phyloP scores from a whole-genome alignment of 1,140 invertebrate species.

The Drosophila chauvacae region DNA sequence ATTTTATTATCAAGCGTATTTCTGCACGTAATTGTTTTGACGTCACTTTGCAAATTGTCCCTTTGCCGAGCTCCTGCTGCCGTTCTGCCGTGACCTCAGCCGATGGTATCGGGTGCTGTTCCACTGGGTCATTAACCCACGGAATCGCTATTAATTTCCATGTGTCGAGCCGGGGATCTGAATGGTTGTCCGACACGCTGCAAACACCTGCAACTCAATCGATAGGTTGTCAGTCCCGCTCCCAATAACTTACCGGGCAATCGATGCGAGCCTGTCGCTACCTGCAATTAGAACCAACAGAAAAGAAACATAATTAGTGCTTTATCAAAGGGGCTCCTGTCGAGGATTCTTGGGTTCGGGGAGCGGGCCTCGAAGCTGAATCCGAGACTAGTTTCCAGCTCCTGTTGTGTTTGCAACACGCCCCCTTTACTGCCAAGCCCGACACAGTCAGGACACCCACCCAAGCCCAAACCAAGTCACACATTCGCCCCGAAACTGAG shows the following conservation, averaged over 20 bases:
- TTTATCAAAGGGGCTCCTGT: not conserved
- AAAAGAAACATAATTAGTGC: slow-evolving; percentile 9
- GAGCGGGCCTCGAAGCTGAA: slow-evolving; percentile 3
- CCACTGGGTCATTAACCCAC: slow-evolving; percentile 67
- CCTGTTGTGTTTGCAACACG: slow-evolving; percentile 29
- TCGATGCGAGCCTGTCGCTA: slow-evolving; percentile 8
- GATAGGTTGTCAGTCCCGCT: slow-evolving; percentile 5
- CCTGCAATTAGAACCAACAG: slow-evolving; percentile 31
- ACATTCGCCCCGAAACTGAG: slow-evolving; percentile 48
- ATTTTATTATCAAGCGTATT: slow-evolving; percentile 81
- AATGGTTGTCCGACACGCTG: slow-evolving; percentile 45
- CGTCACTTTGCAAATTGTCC: slow-evolving; percentile 78
- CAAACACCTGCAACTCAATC: slow-evolving; percentile 50
- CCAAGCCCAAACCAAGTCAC: not conserved
- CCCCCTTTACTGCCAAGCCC: not conserved
- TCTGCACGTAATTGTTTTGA: slow-evolving; percentile 81
- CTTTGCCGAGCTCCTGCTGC: slow-evolving; percentile 24
- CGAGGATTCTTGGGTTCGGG: not conserved
- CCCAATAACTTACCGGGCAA: slow-evolving; percentile 19
- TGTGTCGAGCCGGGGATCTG: slow-evolving; percentile 21
- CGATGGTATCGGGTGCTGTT: slow-evolving; percentile 28
- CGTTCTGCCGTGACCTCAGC: slow-evolving; percentile 8
- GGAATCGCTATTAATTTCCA: slow-evolving; percentile 61
- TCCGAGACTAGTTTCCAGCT: not conserved
- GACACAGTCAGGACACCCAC: not conserved